phyloP scores from a whole-genome alignment of 2,888 invertebrate genomes.

The Ferrisia virgata region DNA sequence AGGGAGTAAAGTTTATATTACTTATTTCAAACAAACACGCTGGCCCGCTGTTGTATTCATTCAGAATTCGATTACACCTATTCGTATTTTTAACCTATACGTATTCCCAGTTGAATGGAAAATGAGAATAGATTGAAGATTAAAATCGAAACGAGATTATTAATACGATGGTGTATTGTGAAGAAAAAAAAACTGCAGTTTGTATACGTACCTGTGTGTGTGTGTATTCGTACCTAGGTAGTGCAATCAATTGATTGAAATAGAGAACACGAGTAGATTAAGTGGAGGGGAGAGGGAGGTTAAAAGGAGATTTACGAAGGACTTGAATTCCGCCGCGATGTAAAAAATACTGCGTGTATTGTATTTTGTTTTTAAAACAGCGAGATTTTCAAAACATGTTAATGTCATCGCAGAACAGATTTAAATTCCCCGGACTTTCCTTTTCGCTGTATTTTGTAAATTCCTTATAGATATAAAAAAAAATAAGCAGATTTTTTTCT shows the following conservation, averaged over 20 bases:
- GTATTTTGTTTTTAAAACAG: no score
- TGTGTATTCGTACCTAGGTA: no score
- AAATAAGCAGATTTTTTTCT: no score
- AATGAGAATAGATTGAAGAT: background rate
- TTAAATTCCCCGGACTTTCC: no score
- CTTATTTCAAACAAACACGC: background rate
- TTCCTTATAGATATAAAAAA: no score
- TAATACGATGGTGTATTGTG: background rate
- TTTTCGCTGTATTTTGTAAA: no score
- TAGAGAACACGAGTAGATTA: background rate
- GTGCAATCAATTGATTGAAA: background rate
- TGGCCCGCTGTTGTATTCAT: background rate
- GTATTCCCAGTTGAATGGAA: background rate
- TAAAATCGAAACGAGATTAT: background rate
- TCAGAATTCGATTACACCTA: background rate
- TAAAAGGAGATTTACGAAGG: no score
- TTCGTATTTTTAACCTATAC: background rate
- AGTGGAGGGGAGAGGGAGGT: background rate
- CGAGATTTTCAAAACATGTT: no score
- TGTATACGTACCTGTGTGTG: no score
- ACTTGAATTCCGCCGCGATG: no score
- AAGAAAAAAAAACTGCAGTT: background rate
- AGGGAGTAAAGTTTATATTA: background rate
- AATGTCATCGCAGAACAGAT: no score
- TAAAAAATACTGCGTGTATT: no score